Conservation (phyloP, 1,140 invertebrate genomes). For the Protaetia brevitarsis region DNA sequence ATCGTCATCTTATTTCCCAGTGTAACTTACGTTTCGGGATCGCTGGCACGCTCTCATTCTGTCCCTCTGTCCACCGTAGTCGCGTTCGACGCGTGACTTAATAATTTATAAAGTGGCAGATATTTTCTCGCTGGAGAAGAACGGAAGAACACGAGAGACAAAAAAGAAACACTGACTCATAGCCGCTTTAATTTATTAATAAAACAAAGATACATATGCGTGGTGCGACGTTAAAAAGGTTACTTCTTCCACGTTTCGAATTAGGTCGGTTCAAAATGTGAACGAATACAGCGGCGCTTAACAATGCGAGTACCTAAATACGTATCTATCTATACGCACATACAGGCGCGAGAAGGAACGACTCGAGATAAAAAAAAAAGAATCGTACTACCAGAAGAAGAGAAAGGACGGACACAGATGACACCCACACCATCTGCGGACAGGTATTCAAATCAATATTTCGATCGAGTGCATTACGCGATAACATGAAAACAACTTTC, state of each 20-base stretch:
- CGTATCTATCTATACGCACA: neutral
- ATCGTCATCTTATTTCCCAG: too few species aligned
- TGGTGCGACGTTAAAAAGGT: neutral
- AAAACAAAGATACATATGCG: neutral
- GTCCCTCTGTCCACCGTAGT: too few species aligned
- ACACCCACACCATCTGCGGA: neutral
- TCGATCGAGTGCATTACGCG: neutral
- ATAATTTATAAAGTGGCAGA: neutral
- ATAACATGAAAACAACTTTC: slow-evolving; percentile 1
- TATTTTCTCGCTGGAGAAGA: neutral
- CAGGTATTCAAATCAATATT: neutral
- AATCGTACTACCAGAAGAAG: too few species aligned
- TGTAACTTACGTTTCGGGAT: too few species aligned
- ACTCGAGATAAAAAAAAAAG: too few species aligned
- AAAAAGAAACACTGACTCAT: neutral
- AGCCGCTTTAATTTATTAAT: neutral
- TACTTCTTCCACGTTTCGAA: neutral
- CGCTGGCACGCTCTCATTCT: too few species aligned
- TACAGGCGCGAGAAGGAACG: neutral
- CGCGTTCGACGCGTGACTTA: too few species aligned
- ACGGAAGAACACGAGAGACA: too few species aligned
- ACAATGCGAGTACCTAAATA: neutral
- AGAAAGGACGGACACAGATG: neutral
- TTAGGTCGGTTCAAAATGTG: neutral
- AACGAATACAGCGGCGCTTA: neutral